Evolutionary conservation across 2,797 vertebrate species (phyloP).

Genomic region (Acipenser transmontanus): DNA sequence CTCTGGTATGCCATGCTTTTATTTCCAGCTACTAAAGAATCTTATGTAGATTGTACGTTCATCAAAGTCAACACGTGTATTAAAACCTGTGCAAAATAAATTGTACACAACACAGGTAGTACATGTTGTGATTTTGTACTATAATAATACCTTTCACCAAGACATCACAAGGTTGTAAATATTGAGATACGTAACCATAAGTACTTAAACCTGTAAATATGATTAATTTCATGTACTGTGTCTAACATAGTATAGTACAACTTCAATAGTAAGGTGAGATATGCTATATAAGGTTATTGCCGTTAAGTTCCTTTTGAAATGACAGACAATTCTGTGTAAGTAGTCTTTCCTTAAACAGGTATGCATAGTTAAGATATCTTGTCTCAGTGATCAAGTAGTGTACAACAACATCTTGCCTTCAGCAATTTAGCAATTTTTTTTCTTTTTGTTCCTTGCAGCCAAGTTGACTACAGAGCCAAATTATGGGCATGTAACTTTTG

Average conservation of each 20-base stretch:
- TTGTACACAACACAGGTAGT: not conserved
- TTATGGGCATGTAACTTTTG: conserved; percentile 98
- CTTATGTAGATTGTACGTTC: not conserved
- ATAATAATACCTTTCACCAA: not conserved
- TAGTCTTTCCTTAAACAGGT: not conserved
- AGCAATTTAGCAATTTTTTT: conserved; percentile 9
- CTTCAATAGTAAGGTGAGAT: not conserved
- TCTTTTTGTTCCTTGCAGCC: conserved; percentile 56
- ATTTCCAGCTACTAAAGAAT: not conserved
- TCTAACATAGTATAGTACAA: not conserved
- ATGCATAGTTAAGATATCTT: too few species aligned
- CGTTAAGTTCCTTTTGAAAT: not conserved
- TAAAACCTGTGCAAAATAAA: not conserved
- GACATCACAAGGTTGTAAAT: not conserved
- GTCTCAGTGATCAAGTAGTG: too few species aligned
- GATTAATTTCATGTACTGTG: too few species aligned
- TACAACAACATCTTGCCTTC: not conserved
- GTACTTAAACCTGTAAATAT: not conserved
- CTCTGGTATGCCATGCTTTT: conserved; percentile 72
- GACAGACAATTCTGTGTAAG: not conserved
- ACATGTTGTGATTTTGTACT: not conserved
- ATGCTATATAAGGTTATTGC: not conserved
- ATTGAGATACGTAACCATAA: not conserved
- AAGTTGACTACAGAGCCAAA: conserved; percentile 92
- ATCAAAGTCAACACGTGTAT: conserved; percentile 21